These are phyloP conservation scores for Drosophila borborema DNA, from an alignment of 2,888 invertebrate genomes.

Conservation along the genomic window DNA sequence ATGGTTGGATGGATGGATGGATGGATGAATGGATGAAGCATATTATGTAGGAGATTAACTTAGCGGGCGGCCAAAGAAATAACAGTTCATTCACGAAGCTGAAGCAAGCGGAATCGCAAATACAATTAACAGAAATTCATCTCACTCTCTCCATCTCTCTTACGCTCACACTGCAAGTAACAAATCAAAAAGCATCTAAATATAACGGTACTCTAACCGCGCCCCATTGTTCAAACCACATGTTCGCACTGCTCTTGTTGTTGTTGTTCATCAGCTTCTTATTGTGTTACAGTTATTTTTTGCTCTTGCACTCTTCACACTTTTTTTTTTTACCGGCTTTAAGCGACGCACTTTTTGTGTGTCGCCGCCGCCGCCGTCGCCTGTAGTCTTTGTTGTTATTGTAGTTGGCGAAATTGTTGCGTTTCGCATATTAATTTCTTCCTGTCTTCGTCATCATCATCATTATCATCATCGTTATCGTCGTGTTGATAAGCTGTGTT, in stretches of 20 bases:
- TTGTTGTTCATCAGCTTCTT: constrained; percentile 44
- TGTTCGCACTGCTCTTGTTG: constrained; percentile 40
- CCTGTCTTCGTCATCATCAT: constrained; percentile 57
- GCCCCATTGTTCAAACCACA: constrained; percentile 59
- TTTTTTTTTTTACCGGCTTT: constrained; percentile 63
- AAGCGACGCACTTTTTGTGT: constrained; percentile 58
- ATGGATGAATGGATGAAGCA: constrained; percentile 52
- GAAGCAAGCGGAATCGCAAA: constrained; percentile 5
- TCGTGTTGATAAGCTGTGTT: constrained; percentile 40
- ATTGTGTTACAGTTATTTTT: constrained; percentile 29
- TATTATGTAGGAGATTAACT: constrained; percentile 54
- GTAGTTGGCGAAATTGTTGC: constrained; percentile 81
- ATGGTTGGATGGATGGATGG: constrained; percentile 56
- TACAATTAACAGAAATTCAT: background rate
- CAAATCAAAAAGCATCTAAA: background rate
- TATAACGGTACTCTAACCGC: constrained; percentile 41
- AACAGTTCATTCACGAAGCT: constrained; percentile 10
- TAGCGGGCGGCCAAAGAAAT: constrained; percentile 33
- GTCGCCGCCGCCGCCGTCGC: constrained; percentile 23
- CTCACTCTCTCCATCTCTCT: background rate
- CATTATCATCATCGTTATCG: constrained; percentile 34
- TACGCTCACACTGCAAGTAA: background rate
- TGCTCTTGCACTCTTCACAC: constrained; percentile 11
- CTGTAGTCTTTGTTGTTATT: constrained; percentile 17
- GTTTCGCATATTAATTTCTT: constrained; percentile 80